Evolutionary conservation across 2,113 vertebrate species (phyloP).

Genomic region (Sterrhoptilus dennistouni): DNA sequence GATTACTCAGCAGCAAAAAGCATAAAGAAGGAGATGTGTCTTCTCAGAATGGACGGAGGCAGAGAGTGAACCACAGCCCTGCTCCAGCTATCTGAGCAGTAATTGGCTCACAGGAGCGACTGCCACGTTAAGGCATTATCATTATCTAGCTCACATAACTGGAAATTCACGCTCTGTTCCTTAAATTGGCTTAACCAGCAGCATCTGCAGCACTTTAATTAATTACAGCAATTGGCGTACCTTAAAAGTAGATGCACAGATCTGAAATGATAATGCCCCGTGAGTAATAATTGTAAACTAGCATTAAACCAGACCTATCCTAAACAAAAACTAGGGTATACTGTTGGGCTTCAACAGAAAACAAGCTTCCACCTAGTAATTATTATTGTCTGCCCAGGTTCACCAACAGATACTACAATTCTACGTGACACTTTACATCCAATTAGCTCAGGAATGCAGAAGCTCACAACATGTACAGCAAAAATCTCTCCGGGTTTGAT

Average conservation of each 20-base stretch:
- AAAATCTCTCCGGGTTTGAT: background rate
- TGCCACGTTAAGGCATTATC: slow-evolving; percentile 65
- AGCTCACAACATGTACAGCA: background rate
- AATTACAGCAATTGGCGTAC: slow-evolving; percentile 68
- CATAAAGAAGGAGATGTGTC: slow-evolving; percentile 20
- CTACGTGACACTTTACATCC: background rate
- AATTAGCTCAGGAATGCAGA: background rate
- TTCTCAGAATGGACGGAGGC: background rate
- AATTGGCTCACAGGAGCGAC: slow-evolving; percentile 48
- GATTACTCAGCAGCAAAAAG: slow-evolving; percentile 54
- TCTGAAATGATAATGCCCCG: slow-evolving; percentile 61
- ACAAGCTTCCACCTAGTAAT: background rate
- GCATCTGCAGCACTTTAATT: slow-evolving; percentile 73
- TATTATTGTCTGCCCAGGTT: background rate
- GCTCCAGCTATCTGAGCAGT: slow-evolving; percentile 31
- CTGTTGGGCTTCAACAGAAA: slow-evolving; percentile 2
- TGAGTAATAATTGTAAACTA: slow-evolving; percentile 51
- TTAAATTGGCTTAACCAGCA: slow-evolving; percentile 72
- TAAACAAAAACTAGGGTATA: slow-evolving; percentile 29
- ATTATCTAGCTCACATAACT: slow-evolving; percentile 72
- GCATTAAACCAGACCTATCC: slow-evolving; percentile 55
- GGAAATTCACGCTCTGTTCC: slow-evolving; percentile 71
- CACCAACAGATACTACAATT: background rate
- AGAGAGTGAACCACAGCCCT: slow-evolving; percentile 31
- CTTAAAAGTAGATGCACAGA: slow-evolving; percentile 70